These are phyloP conservation scores for Chaetodon trifascialis DNA, from an alignment of 2,113 vertebrate genomes.

Conservation along the genomic window DNA sequence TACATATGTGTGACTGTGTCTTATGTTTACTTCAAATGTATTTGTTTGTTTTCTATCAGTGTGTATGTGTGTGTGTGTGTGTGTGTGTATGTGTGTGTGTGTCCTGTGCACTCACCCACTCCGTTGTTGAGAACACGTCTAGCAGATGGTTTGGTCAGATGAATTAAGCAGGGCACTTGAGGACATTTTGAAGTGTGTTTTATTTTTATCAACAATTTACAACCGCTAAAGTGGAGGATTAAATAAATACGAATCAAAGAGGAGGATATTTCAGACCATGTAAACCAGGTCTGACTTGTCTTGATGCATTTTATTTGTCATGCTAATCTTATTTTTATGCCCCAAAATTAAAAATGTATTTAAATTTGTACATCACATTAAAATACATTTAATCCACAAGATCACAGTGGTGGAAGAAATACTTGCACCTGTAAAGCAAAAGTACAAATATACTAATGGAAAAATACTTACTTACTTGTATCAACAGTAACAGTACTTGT, in stretches of 20 bases:
- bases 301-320: not conserved
- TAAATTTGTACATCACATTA: no score
- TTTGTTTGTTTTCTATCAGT: not conserved
- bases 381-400: no score
- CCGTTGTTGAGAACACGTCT: constrained; percentile 39
- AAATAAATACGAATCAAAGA: constrained; percentile 7
- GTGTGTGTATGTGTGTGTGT: constrained; percentile 13
- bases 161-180: constrained; percentile 50
- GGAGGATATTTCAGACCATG: not conserved
- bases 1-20: not conserved
- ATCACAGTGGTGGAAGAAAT: not conserved
- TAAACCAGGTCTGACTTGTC: not conserved
- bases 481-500: not conserved
- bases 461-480: no score
- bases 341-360: not conserved
- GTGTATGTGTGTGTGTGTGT: not conserved
- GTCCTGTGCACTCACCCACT: constrained; percentile 37
- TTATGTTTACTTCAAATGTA: not conserved
- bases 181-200: constrained; percentile 41
- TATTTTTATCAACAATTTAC: constrained; percentile 48
- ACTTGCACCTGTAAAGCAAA: no score
- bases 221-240: not conserved
- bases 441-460: no score
- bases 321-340: no score
- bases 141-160: constrained; percentile 78